phyloP scores from a whole-genome alignment of 2,888 invertebrate species.

The Tenthredo amoena region DNA sequence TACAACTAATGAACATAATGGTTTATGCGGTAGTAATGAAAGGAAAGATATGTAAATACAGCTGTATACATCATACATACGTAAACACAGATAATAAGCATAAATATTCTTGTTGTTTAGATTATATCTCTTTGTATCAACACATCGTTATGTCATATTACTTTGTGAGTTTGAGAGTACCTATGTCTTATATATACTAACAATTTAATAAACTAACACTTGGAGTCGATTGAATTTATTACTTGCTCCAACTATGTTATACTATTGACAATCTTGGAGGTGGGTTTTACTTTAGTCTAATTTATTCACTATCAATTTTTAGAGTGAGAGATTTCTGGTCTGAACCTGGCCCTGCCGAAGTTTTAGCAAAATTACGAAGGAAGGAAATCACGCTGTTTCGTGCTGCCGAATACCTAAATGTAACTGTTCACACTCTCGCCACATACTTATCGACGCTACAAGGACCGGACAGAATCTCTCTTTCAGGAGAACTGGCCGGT shows the following conservation, averaged over 20 bases:
- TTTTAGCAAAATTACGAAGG: slow-evolving; percentile 85
- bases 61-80: neutral
- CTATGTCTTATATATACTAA: neutral
- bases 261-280: neutral
- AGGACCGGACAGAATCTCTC: slow-evolving; percentile 79
- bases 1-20: slow-evolving; percentile 26
- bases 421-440: slow-evolving; percentile 87
- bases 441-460: slow-evolving; percentile 84
- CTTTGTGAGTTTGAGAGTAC: neutral
- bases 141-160: slow-evolving; percentile 5
- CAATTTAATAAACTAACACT: neutral
- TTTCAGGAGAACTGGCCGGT: slow-evolving; percentile 77
- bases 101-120: slow-evolving; percentile 8
- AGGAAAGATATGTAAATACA: slow-evolving; percentile 21
- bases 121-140: slow-evolving; percentile 3
- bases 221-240: neutral
- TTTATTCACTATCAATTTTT: slow-evolving; percentile 61
- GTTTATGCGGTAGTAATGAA: neutral
- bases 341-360: slow-evolving; percentile 87
- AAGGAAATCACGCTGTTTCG: slow-evolving; percentile 87
- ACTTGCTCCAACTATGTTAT: neutral
- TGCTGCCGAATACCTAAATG: slow-evolving; percentile 88
- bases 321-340: slow-evolving; percentile 88
- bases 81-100: neutral
- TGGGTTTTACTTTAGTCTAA: neutral